These are phyloP conservation scores for Platyrinchus mystaceus DNA, from an alignment of 2,797 vertebrate genomes.

Conservation along the genomic window DNA sequence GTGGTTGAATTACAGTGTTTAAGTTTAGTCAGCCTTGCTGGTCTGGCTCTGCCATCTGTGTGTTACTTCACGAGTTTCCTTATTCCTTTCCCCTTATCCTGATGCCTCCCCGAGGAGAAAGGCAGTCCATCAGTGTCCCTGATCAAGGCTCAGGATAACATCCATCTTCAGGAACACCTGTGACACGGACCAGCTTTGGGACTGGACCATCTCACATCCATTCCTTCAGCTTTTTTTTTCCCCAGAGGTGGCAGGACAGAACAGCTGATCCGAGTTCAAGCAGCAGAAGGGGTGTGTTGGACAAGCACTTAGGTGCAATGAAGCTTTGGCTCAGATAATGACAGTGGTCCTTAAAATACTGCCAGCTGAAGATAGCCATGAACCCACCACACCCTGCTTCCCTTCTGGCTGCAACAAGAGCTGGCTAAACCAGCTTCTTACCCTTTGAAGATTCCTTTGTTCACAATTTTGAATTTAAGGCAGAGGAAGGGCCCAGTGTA, in stretches of 20 bases:
- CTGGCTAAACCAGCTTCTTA: constrained; percentile 44
- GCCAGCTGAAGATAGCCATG: constrained; percentile 6
- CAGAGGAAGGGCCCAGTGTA: not conserved
- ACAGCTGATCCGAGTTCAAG: not conserved
- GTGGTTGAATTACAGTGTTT: not conserved
- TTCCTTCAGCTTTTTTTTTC: not conserved
- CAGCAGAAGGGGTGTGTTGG: not conserved
- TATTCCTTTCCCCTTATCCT: not conserved
- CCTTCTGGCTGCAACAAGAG: not conserved
- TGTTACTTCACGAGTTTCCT: not conserved
- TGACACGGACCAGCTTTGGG: not conserved
- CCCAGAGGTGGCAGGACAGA: not conserved
- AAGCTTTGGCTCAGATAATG: not conserved
- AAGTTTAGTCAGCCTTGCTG: constrained; percentile 3
- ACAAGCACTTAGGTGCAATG: not conserved
- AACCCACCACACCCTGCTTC: constrained; percentile 23
- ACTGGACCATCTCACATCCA: not conserved
- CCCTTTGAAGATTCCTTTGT: constrained; percentile 23
- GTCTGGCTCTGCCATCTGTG: not conserved
- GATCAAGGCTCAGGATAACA: not conserved
- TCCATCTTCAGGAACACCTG: not conserved
- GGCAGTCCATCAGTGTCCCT: not conserved
- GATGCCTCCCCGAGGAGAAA: not conserved
- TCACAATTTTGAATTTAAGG: not conserved
- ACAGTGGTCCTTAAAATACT: not conserved